A percentile compares a stretch with the other conserved stretches of the same genome.
phyloP scores from a whole-genome alignment of 2,113 vertebrate species.

The Larimichthys polyactis region DNA sequence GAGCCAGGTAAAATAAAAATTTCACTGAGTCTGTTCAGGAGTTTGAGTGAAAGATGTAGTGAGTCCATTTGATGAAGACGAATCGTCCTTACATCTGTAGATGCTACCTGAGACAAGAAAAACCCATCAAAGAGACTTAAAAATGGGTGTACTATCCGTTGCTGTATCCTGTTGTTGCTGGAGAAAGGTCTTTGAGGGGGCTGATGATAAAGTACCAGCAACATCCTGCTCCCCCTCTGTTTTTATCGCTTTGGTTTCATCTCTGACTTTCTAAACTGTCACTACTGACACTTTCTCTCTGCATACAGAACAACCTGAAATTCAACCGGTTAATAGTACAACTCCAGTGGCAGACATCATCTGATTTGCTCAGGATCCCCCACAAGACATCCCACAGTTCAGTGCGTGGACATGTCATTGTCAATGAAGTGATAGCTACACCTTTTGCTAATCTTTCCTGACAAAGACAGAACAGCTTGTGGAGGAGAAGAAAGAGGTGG shows the following conservation, averaged over 20 bases:
- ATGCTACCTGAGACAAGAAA: slow-evolving; percentile 5
- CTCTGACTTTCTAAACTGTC: slow-evolving; percentile 5
- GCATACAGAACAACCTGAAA: slow-evolving; percentile 16
- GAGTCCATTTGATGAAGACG: slow-evolving; percentile 21
- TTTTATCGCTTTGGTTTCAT: slow-evolving; percentile 23
- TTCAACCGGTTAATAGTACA: neutral
- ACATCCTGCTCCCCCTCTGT: neutral
- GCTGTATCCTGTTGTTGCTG: slow-evolving; percentile 8
- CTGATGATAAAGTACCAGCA: slow-evolving; percentile 5
- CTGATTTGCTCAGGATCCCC: neutral
- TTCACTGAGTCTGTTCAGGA: neutral
- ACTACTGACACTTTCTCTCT: neutral
- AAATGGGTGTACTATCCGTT: neutral
- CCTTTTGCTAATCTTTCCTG: neutral
- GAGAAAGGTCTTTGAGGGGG: slow-evolving; percentile 3
- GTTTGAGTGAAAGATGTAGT: slow-evolving; percentile 22
- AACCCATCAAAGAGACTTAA: slow-evolving; percentile 14
- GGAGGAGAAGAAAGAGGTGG: neutral
- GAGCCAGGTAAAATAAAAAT: slow-evolving; percentile 15
- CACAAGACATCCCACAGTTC: slow-evolving; percentile 6
- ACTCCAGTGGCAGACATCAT: neutral
- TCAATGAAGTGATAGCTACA: neutral
- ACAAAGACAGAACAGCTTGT: neutral
- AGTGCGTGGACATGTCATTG: neutral
- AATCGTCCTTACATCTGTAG: neutral